phyloP scores from a whole-genome alignment of 2,113 vertebrate species.

The Perca flavescens region DNA sequence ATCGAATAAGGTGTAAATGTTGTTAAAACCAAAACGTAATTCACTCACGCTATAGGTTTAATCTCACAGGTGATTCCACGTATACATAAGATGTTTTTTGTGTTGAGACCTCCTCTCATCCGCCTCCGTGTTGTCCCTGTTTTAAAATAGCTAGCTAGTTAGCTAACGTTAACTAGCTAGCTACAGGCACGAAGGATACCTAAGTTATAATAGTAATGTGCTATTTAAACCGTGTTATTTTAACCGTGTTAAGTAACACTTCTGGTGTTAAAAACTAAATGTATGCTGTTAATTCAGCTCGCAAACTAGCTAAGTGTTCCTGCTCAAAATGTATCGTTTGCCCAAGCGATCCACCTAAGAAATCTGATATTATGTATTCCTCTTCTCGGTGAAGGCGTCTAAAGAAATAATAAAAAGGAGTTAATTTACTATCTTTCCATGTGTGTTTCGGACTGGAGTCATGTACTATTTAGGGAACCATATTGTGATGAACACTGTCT shows the following conservation, averaged over 20 bases:
- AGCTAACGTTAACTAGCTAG: background rate
- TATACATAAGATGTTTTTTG: no score
- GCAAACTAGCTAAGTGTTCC: accelerated
- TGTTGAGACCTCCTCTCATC: background rate
- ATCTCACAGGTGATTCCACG: background rate
- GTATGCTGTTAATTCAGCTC: background rate
- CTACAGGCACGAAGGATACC: background rate
- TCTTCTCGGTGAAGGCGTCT: accelerated
- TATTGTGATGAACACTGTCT: background rate
- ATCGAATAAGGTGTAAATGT: background rate
- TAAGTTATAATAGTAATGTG: background rate
- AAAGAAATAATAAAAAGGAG: background rate
- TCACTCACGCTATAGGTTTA: accelerated
- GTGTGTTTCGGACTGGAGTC: background rate
- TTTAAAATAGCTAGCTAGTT: slow-evolving; percentile 7
- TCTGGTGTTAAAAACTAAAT: accelerated
- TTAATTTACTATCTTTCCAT: background rate
- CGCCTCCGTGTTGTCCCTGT: slow-evolving; percentile 2
- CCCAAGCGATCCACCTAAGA: background rate
- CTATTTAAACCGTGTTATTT: background rate
- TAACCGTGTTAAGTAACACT: background rate
- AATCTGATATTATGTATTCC: accelerated
- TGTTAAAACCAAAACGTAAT: background rate
- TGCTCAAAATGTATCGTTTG: background rate
- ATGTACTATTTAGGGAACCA: background rate